phyloP scores from a whole-genome alignment of 2,797 vertebrate species.

The Amblyraja radiata region DNA sequence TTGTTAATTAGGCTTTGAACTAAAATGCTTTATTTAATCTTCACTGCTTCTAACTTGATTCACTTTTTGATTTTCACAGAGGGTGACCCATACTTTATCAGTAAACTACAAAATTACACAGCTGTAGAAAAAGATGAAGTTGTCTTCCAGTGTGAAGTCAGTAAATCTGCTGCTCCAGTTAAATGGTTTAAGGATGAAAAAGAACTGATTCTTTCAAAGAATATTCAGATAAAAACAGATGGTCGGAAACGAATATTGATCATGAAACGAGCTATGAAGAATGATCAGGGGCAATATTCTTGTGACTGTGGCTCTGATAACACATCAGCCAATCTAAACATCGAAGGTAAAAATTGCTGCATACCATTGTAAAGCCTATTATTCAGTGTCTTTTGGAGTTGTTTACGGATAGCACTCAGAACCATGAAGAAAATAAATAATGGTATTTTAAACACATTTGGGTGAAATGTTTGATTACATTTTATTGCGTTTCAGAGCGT shows the following conservation, averaged over 20 bases:
- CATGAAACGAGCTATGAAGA: constrained; percentile 82
- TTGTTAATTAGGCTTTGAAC: not conserved
- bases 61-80: constrained; percentile 59
- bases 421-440: constrained; percentile 33
- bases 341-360: constrained; percentile 70
- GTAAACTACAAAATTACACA: constrained; percentile 90
- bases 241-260: constrained; percentile 83
- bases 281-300: constrained; percentile 79
- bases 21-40: not conserved
- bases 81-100: constrained; percentile 89
- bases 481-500: constrained; percentile 63
- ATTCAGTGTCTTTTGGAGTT: not conserved
- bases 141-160: constrained; percentile 83
- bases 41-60: not conserved
- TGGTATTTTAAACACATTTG: not conserved
- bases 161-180: constrained; percentile 79
- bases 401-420: not conserved
- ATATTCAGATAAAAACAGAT: constrained; percentile 70
- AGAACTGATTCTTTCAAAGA: constrained; percentile 83
- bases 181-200: constrained; percentile 94
- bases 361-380: not conserved
- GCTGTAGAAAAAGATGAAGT: constrained; percentile 90
- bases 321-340: constrained; percentile 79
- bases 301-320: constrained; percentile 93
- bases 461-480: not conserved